Conservation (phyloP, 2,888 invertebrate species). For the Drosophila nigritarsus region DNA sequence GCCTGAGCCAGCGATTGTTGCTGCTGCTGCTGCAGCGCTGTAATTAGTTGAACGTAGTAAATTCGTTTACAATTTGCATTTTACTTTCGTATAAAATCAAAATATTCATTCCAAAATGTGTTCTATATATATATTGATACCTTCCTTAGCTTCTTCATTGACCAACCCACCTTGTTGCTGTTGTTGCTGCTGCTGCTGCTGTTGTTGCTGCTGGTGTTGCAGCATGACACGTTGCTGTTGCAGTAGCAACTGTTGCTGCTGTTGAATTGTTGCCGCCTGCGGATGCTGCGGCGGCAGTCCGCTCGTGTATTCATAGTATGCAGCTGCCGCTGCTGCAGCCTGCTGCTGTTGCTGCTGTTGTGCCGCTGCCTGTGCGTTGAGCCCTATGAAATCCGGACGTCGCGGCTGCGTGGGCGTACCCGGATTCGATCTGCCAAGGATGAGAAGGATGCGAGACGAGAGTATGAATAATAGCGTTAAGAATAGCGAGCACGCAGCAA, state of each 20-base stretch:
- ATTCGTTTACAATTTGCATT: not conserved
- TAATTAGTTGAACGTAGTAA: not conserved
- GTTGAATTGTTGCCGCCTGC: conserved; percentile 84
- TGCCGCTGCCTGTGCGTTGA: conserved; percentile 85
- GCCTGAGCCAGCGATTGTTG: conserved; percentile 69
- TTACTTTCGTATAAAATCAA: not conserved
- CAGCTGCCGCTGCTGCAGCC: conserved; percentile 79
- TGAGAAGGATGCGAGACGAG: conserved; percentile 19
- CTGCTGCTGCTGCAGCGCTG: conserved; percentile 57
- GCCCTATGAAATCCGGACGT: conserved; percentile 94
- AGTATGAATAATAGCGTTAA: not conserved
- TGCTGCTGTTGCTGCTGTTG: conserved; percentile 77
- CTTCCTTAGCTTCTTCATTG: too few relatives aligned
- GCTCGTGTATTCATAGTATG: conserved; percentile 85
- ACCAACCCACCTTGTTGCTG: conserved; percentile 74
- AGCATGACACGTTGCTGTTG: conserved; percentile 83
- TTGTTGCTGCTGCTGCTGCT: conserved; percentile 70
- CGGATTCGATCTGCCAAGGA: conserved; percentile 91
- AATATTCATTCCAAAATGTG: not conserved
- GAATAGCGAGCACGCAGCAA: not conserved
- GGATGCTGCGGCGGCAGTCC: conserved; percentile 84
- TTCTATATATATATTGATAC: not conserved
- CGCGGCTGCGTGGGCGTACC: conserved; percentile 96
- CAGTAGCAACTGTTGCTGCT: conserved; percentile 83
- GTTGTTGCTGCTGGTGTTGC: conserved; percentile 80